Percentiles rank a stretch among this genome's conserved stretches.
These are phyloP conservation scores for Sarcoramphus papa DNA, from an alignment of 2,797 vertebrate genomes.

Conservation along the genomic window DNA sequence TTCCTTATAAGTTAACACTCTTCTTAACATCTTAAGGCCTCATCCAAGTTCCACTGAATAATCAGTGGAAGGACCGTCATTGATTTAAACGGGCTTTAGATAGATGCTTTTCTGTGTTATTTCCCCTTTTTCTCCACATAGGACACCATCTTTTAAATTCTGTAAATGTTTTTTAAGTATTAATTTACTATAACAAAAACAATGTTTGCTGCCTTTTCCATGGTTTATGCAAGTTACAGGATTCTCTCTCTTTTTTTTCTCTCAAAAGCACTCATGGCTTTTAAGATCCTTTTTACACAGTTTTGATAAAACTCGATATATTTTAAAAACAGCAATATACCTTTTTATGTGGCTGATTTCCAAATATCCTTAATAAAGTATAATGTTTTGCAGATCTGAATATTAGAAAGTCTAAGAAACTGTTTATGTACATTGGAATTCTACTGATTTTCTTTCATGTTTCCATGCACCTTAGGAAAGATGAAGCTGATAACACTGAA, in stretches of 20 bases:
- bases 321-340: neutral
- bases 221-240: neutral
- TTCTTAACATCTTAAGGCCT: neutral
- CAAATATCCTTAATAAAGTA: neutral
- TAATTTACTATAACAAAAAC: neutral
- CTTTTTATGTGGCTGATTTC: neutral
- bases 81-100: neutral
- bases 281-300: neutral
- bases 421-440: neutral
- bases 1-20: neutral
- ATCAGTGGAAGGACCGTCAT: neutral
- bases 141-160: neutral
- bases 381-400: neutral
- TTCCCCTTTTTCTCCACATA: neutral
- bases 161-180: neutral
- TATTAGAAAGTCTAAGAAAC: neutral
- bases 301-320: neutral
- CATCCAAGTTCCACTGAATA: neutral
- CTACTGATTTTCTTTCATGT: neutral
- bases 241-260: neutral
- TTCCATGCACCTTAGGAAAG: neutral
- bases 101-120: neutral
- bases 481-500: neutral
- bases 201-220: neutral
- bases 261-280: neutral